A percentile compares a stretch with the other conserved stretches of the same genome.
These are phyloP conservation scores for Lepilemur ruficaudatus DNA, from an alignment of 2,797 vertebrate genomes.

Conservation along the genomic window DNA sequence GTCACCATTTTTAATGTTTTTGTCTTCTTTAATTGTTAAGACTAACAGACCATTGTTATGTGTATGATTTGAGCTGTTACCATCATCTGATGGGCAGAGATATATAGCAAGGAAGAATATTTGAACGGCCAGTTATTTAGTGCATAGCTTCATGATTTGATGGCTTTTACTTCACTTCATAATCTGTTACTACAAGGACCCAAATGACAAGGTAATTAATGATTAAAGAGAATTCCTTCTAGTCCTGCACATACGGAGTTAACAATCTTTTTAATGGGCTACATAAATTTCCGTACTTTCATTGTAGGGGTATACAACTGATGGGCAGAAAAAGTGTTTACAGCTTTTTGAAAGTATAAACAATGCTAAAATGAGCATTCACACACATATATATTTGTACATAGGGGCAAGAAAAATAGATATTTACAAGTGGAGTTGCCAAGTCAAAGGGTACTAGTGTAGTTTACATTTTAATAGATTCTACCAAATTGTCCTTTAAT, in stretches of 20 bases:
- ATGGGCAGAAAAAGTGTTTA: not conserved
- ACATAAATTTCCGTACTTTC: slow-evolving; percentile 16
- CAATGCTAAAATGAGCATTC: not conserved
- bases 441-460: not conserved
- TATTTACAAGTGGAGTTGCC: not conserved
- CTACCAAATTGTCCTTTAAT: not conserved
- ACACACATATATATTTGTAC: not conserved
- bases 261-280: not conserved
- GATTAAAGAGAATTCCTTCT: slow-evolving; percentile 42
- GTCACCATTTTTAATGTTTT: not conserved
- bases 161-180: not conserved
- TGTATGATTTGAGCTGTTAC: not conserved
- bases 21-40: slow-evolving; percentile 1
- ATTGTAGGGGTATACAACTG: not conserved
- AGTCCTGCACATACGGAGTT: not conserved
- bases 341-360: not conserved
- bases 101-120: not conserved
- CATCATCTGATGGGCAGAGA: not conserved
- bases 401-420: not conserved
- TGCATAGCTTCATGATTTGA: not conserved
- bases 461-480: slow-evolving; percentile 16
- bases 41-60: not conserved
- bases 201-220: not conserved
- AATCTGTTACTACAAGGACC: not conserved
- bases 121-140: not conserved